Conservation (phyloP, 2,888 invertebrate species). For the Timema cristinae region DNA sequence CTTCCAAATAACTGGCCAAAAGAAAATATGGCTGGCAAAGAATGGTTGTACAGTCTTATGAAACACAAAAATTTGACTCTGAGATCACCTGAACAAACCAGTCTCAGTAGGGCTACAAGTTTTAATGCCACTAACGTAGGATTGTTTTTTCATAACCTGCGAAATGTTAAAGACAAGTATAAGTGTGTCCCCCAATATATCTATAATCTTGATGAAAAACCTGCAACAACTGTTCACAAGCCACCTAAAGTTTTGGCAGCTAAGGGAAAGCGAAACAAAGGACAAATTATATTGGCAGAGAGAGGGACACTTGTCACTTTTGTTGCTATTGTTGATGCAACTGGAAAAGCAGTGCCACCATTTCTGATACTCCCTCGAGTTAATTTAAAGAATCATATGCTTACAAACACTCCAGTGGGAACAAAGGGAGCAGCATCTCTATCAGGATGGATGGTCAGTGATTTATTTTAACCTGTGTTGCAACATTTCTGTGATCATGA, state of each 20-base stretch:
- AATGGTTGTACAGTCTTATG: too few species aligned
- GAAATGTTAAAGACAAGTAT: too few species aligned
- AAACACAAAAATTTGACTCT: too few species aligned
- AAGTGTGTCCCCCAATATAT: too few species aligned
- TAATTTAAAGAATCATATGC: background rate
- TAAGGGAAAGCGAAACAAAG: background rate
- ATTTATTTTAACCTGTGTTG: background rate
- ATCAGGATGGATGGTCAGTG: background rate
- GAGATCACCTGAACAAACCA: too few species aligned
- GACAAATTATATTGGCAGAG: background rate
- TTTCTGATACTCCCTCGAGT: background rate
- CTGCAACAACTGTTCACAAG: background rate
- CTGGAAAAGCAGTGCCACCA: background rate
- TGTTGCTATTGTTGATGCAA: too few species aligned
- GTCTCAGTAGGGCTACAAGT: too few species aligned
- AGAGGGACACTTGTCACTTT: background rate
- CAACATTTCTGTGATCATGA: background rate
- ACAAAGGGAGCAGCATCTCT: background rate
- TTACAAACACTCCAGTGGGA: background rate
- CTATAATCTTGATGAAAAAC: too few species aligned
- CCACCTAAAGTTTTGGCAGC: background rate
- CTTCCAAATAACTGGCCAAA: too few species aligned
- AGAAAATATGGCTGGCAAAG: too few species aligned
- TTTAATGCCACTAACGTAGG: too few species aligned
- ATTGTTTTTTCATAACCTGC: too few species aligned